These are phyloP conservation scores for Carposina sasakii DNA, from an alignment of 1,140 invertebrate genomes.

Conservation along the genomic window DNA sequence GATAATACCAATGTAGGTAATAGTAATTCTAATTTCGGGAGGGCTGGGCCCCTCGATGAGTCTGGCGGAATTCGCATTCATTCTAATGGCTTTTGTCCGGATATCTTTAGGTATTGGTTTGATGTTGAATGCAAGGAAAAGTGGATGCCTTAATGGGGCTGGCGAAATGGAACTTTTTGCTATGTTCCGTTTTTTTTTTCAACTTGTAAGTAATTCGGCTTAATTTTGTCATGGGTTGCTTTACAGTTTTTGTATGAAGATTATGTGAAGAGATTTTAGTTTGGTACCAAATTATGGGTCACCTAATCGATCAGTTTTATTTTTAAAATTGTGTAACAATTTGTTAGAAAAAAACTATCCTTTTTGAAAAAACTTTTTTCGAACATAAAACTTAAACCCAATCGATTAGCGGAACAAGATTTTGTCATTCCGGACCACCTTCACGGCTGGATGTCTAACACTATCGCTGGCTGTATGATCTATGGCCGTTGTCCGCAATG, in stretches of 20 bases:
- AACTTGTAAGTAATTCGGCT: too few species aligned
- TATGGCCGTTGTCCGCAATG: slow-evolving; percentile 48
- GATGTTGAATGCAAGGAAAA: slow-evolving; percentile 41
- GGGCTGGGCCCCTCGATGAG: slow-evolving; percentile 27
- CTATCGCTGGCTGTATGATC: slow-evolving; percentile 60
- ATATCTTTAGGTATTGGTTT: slow-evolving; percentile 38
- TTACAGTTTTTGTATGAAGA: too few species aligned
- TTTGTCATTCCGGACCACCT: slow-evolving; percentile 50
- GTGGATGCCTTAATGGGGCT: slow-evolving; percentile 30
- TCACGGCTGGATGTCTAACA: slow-evolving; percentile 45
- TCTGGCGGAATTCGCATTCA: slow-evolving; percentile 49
- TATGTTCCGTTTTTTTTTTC: too few species aligned
- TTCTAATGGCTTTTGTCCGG: slow-evolving; percentile 51
- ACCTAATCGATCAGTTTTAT: too few species aligned
- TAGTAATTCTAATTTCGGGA: slow-evolving; percentile 53
- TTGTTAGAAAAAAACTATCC: not conserved
- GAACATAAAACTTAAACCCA: slow-evolving; percentile 15
- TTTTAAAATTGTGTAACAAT: not conserved
- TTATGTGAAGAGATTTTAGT: too few species aligned
- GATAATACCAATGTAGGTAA: slow-evolving; percentile 62
- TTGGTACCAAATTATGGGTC: too few species aligned
- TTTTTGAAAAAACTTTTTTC: not conserved
- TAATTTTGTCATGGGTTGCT: too few species aligned
- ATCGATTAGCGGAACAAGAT: slow-evolving; percentile 35
- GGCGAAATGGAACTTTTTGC: too few species aligned